Base-by-base conservation (phyloP, 2,113 vertebrate genomes). In the Serilophus lunatus region DNA sequence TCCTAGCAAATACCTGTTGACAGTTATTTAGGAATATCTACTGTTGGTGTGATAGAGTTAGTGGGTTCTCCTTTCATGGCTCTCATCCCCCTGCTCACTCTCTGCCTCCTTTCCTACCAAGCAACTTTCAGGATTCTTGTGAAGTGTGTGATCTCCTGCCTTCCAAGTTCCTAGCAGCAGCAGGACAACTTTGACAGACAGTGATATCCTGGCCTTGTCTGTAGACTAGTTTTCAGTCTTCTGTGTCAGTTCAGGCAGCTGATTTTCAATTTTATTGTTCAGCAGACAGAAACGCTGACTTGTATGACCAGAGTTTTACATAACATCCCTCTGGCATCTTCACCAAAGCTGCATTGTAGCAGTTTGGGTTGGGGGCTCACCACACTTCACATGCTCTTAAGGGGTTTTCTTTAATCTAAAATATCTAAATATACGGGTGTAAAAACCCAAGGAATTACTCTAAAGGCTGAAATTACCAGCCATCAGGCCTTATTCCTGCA, bases 21-120 rank as follows among this genome's bases (percentile, higher is more conserved):
- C 60, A 38, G 25, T n/a, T 79, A 5, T 15, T 82, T 56, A 23
- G 42, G 38, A 68, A 4, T 35, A 66, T 70, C 66, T 84, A 33
- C 74, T 22, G 26, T 10, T 53, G 71, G 33, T 90, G 29, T 36
- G 82, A 26, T 16, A 4, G 1, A 60, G 50, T 44, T 81, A 5
- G 57, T 81, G 64, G 29, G 12, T 77, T 92, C 69, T 64, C 22
- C 12, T 86, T 66, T 40, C 2, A 1, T 71, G 38, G 5, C 18
- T 12, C 42, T 36, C 9, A 18, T 72, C 50, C 2, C 13, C 4
- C 35, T 2, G 0, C 49, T 75, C 0, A 0, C 7, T 81, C n/a
- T 2, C 18, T 78, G 19, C 23, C 29, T 51, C 16, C 53, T 80
- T 82, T 79, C 49, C n/a, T 18, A 24, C 40, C 13, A 59, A 25